Evolutionary conservation across 2,888 invertebrate genomes (phyloP).

Genomic region (Lasioglossum pauxillum): DNA sequence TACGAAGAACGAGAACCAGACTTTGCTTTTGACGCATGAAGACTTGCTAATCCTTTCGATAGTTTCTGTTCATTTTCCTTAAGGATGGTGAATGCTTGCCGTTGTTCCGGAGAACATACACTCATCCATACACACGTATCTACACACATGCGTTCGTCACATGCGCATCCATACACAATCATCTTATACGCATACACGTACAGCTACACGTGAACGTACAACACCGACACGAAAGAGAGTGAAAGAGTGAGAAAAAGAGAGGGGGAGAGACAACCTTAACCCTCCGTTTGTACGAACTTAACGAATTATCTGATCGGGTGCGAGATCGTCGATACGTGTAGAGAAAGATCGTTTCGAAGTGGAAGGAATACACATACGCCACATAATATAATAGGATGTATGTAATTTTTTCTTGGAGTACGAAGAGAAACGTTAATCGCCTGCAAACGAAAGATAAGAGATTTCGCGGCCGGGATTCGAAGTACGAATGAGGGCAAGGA

Average conservation of each 20-base stretch:
- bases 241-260: not conserved
- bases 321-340: slow-evolving; percentile 23
- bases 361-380: not conserved
- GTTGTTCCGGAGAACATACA: slow-evolving; percentile 63
- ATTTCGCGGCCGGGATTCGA: slow-evolving; percentile 48
- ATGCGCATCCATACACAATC: not conserved
- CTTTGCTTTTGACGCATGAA: slow-evolving; percentile 14
- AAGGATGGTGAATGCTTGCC: slow-evolving; percentile 49
- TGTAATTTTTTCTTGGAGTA: slow-evolving; percentile 18
- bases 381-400: slow-evolving; percentile 19
- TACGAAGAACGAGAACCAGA: not conserved
- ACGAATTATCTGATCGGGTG: slow-evolving; percentile 28
- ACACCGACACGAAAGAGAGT: not conserved
- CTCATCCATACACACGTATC: slow-evolving; percentile 1
- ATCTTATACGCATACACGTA: not conserved
- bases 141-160: not conserved
- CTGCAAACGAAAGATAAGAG: not conserved
- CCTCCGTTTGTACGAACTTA: slow-evolving; percentile 37
- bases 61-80: not conserved
- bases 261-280: slow-evolving; percentile 19
- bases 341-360: slow-evolving; percentile 25
- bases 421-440: slow-evolving; percentile 4
- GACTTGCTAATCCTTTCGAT: slow-evolving; percentile 25
- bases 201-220: slow-evolving; percentile 13
- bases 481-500: slow-evolving; percentile 35